Evolutionary conservation across 2,113 vertebrate species (phyloP).

Genomic region (Craseonycteris thonglongyai): DNA sequence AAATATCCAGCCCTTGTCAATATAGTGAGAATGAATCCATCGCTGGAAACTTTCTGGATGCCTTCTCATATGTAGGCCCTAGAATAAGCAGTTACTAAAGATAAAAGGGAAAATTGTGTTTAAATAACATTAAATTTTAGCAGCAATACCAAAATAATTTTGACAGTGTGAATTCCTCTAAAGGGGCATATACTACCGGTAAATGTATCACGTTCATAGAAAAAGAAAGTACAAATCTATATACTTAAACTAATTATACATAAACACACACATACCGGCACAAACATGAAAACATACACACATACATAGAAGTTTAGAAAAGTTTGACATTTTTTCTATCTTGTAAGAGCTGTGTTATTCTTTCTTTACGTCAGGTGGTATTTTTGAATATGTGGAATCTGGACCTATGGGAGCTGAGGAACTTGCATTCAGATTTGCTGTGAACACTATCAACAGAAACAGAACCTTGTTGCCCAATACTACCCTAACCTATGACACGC

Average conservation of each 20-base stretch:
- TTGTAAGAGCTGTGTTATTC: constrained; percentile 40
- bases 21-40: no score
- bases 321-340: neutral
- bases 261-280: neutral
- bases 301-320: neutral
- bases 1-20: no score
- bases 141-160: neutral
- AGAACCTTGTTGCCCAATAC: constrained; percentile 98
- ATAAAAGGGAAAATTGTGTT: neutral
- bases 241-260: neutral
- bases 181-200: neutral
- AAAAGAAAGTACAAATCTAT: neutral
- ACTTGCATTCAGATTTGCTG: constrained; percentile 98
- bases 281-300: neutral
- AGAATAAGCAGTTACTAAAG: neutral
- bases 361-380: constrained; percentile 85
- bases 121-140: neutral
- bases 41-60: no score
- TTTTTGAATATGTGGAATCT: constrained; percentile 97
- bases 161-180: neutral
- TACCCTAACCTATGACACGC: constrained; percentile 97
- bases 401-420: constrained; percentile 98
- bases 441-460: constrained; percentile 99
- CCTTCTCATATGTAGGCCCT: no score
- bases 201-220: neutral